A percentile compares a stretch with the other conserved stretches of the same genome.
Conservation (phyloP, 2,888 invertebrate species). For the Agrochola lota region DNA sequence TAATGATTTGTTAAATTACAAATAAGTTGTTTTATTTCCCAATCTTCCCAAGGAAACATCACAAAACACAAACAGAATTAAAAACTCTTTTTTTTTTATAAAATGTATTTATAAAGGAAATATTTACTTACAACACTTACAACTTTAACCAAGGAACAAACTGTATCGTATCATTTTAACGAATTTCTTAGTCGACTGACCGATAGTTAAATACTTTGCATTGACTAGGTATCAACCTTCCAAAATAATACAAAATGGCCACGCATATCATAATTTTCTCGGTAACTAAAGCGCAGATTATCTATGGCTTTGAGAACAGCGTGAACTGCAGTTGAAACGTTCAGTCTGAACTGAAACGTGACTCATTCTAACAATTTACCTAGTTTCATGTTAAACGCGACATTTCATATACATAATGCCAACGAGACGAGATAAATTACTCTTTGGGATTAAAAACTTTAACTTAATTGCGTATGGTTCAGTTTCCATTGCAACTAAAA, state of each 20-base stretch:
- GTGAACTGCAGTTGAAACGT: constrained; percentile 3
- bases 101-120: constrained; percentile 29
- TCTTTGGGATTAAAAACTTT: too few relatives aligned
- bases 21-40: constrained; percentile 74
- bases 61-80: not conserved
- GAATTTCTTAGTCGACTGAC: constrained; percentile 26
- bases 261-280: constrained; percentile 14
- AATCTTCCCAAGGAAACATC: not conserved
- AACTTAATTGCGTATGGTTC: too few relatives aligned
- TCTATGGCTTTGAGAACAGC: constrained; percentile 38
- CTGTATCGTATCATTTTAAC: constrained; percentile 36
- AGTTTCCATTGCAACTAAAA: too few relatives aligned
- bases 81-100: constrained; percentile 1
- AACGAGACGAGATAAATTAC: too few relatives aligned
- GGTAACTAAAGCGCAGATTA: constrained; percentile 18
- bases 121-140: constrained; percentile 54
- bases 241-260: constrained; percentile 14
- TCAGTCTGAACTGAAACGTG: constrained; percentile 25
- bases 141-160: constrained; percentile 52
- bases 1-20: constrained; percentile 88
- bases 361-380: constrained; percentile 16
- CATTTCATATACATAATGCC: not conserved
- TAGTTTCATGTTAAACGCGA: constrained; percentile 14
- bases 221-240: constrained; percentile 54
- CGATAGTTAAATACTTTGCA: constrained; percentile 48